A percentile compares a stretch with the other conserved stretches of the same genome.
Evolutionary conservation across 2,113 vertebrate genomes (phyloP).

Genomic region (Typhlomys cinereus): DNA sequence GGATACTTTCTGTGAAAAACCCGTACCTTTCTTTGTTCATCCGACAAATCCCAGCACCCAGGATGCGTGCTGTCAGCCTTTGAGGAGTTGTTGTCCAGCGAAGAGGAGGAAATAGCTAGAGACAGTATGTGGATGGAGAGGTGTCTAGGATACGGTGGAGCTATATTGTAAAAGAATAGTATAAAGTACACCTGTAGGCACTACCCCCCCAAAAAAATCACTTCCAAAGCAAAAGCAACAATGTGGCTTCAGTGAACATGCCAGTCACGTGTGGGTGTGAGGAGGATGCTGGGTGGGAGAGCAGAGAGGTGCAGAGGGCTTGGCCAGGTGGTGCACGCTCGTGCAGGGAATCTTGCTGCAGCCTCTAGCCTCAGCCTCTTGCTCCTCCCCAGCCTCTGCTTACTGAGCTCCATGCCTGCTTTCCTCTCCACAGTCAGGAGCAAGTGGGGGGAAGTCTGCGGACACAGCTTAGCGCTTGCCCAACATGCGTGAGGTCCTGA

Average conservation of each 20-base stretch:
- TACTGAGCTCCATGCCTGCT: not conserved
- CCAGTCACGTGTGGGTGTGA: not conserved
- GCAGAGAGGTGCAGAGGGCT: too few species aligned
- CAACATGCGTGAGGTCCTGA: not conserved
- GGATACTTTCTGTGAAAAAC: not conserved
- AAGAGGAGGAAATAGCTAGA: not conserved
- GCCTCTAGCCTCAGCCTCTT: not conserved
- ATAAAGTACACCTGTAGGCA: not conserved
- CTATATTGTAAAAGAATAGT: not conserved
- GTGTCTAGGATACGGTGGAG: too few species aligned
- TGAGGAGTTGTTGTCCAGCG: too few species aligned
- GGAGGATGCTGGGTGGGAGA: not conserved
- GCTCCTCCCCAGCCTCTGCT: not conserved
- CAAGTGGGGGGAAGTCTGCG: not conserved
- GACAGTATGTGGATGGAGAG: too few species aligned
- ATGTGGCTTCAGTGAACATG: not conserved
- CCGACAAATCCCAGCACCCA: not conserved
- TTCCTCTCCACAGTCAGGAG: not conserved
- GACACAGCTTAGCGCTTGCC: not conserved
- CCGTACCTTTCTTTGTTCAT: not conserved
- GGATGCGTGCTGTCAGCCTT: not conserved
- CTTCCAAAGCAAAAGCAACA: not conserved
- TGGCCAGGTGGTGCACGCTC: not conserved
- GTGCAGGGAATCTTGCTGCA: not conserved
- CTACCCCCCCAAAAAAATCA: not conserved